Evolutionary conservation across 2,113 vertebrate genomes (phyloP), one percentile per base, ranked within the genome.

Genomic region (Chrysemys picta): DNA sequence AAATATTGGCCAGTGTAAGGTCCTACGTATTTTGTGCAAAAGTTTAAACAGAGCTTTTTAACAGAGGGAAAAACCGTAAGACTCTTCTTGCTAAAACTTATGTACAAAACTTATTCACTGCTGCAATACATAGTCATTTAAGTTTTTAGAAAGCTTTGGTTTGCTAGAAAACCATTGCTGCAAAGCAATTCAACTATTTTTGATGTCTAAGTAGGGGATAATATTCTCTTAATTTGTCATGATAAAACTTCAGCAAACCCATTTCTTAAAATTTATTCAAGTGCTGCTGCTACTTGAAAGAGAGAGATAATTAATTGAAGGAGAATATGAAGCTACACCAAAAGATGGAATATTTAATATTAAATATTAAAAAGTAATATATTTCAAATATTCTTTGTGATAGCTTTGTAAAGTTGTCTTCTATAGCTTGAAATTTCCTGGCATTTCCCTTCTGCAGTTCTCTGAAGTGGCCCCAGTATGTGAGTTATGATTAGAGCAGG

Each of bases 111-210:
- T 93, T 89, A 69, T 21, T 69, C 8, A 52, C n/a, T 94, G 31
- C 25, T 85, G 82, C 1, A 1, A 49, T 42, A 38, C 10, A 88
- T 45, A 84, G 57, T 80, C 89, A 65, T 62, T 88, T 82, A 49
- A 80, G 82, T 53, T 72, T 35, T 86, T 86, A 22, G 35, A 65
- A 86, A 53, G 57, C 62, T 90, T 87, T 89, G 50, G 45, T 90
- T 87, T 93, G 65, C 85, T 90, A 83, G 45, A 82, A 72, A 93
- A 90, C 89, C 35, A 49, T 47, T 85, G 21, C 42, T 94, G 57
- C 84, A 85, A 83, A 94, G 85, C 45, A 85, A 65, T 62, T 56
- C 47, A 72, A 65, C 45, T 89, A 4, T 2, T 14, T 42, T 89
- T n/a, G 76, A 47, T 85, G 5, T 81, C 69, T 76, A 89, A 45